Base-by-base conservation (phyloP, 2,797 vertebrate genomes). In the Spinus pinus region DNA sequence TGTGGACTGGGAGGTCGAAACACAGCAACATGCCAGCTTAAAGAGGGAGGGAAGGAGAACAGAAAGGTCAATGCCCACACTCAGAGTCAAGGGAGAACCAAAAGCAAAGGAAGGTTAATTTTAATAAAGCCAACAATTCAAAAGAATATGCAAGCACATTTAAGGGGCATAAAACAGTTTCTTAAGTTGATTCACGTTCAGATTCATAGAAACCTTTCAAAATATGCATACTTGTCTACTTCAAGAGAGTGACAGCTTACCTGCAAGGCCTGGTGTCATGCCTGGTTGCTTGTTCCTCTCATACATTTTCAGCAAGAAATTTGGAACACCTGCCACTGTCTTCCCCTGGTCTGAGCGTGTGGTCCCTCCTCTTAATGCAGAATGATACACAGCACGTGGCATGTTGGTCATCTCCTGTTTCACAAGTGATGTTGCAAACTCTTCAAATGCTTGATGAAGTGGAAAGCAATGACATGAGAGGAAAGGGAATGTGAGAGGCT, bases 231-330 rank as follows among this genome's bases (percentile, higher is more conserved):
- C 14, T 35, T 42, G 41, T 20, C 21, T 57, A n/a, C n/a, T 69
- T 71, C 7, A 61, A 64, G 5, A 46, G 46, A 75, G 15, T 6
- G 7, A 62, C 6, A 58, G 41, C 44, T 97, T 91, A 99, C 99
- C 99, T 97, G 99, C 99, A 41, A 99, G 98, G 71, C 99, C 99
- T 31, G 99, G 98, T 14, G 98, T 99, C 81, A 99, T 97, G 16
- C 99, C 99, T 9, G 99, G 99, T 93, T 99, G 99, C 86, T 98
- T 99, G 96, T 99, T 99, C 75, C 98, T 99, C 96, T 99, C 99
- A 27, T 99, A 99, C 81, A 98, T 98, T 97, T 98, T 99, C 72
- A 99, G 96, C 97, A 99, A 98, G 90, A 99, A 99, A 14, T 96
- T 97, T 6, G 99, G 99, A 86, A 99, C 97, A 41, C 98, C 98